phyloP scores from a whole-genome alignment of 2,888 invertebrate genomes.

The Plebejus melissa region DNA sequence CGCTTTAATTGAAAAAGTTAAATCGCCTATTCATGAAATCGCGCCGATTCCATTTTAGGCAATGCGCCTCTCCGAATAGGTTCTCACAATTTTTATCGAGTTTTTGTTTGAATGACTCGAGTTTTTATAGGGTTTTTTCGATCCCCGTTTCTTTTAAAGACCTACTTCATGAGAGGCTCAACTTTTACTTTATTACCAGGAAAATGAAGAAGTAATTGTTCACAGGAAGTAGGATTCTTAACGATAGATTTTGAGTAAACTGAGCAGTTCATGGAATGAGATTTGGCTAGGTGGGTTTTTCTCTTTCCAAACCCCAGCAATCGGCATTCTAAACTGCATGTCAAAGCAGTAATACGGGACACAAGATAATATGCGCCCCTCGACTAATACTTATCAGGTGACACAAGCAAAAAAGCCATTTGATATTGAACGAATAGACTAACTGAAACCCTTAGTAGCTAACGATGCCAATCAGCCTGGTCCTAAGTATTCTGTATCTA shows the following conservation, averaged over 20 bases:
- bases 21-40: slow-evolving; percentile 63
- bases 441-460: background rate
- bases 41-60: slow-evolving; percentile 47
- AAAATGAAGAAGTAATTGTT: background rate
- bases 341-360: too few relatives aligned
- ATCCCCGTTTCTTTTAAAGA: slow-evolving; percentile 30
- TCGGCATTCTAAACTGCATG: background rate
- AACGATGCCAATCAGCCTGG: background rate
- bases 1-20: slow-evolving; percentile 53
- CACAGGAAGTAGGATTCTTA: background rate
- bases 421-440: background rate
- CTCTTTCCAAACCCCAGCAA: background rate
- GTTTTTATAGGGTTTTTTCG: slow-evolving; percentile 36
- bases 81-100: slow-evolving; percentile 38
- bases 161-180: slow-evolving; percentile 29
- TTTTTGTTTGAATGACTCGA: slow-evolving; percentile 38
- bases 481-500: background rate
- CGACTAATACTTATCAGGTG: too few relatives aligned
- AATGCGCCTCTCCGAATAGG: slow-evolving; percentile 38
- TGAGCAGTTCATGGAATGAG: background rate
- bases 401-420: too few relatives aligned
- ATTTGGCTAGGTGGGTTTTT: background rate
- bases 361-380: too few relatives aligned
- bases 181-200: slow-evolving; percentile 23
- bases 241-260: background rate